Base-by-base conservation (phyloP, 1,140 invertebrate species). In the Acromyrmex charruanus region DNA sequence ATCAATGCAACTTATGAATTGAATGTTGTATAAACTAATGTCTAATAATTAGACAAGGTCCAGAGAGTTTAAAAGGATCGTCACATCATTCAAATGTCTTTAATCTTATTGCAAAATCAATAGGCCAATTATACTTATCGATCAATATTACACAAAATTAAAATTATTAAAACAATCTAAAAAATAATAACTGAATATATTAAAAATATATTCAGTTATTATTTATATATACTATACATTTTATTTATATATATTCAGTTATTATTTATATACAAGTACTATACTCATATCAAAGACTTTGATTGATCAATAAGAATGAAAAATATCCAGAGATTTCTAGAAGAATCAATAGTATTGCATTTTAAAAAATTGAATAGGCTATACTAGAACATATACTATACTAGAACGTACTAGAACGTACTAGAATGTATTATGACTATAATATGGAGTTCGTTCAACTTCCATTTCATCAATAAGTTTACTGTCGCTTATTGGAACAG, bases 41-140 rank as follows among this genome's bases (percentile, higher is more conserved):
- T 1, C 25, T 25, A 25, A 25, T 25, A 25, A 31, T n/a, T 25
- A 35, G 16, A 71, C 16, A n/a, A 6, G 21, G 55, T 84, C 80
- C 80, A 74, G 80, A 84, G 80, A 84, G 80, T 75, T 75, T 61
- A 12, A 12, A 84, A 10, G 74, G 12, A 49, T 84, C 18, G 25
- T 82, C 53, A 31, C 7, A 35, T 72, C 4, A 25, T 74, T 58
- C 39, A 35, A 61, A 74, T 21, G 18, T 44, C 28, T 72, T 59
- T 72, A 18, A 2, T 74, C 68, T 39, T 61, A 31, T 74, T 61
- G 39, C 68, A 49, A 84, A 82, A 61, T 12, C n/a, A 21, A 82
- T n/a, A 61, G n/a, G 1, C 18, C 18, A 35, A 61, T 61, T 39
- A 35, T 16, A 58, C 4, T 82, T 79, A 49, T 51, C 3, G 16